phyloP scores from a whole-genome alignment of 1,140 invertebrate genomes.

The Aphis craccivora region DNA sequence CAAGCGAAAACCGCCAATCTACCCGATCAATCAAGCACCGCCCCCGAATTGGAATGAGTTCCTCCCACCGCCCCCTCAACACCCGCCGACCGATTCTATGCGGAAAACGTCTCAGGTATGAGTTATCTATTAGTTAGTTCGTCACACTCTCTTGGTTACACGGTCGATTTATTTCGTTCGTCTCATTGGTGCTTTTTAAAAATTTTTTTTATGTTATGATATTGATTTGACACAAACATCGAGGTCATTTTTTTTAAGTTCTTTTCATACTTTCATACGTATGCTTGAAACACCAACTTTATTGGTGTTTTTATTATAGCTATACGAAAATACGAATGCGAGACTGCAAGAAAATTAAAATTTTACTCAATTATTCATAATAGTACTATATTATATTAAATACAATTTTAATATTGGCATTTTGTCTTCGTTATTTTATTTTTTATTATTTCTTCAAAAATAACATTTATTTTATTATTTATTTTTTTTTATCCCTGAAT shows the following conservation, averaged over 20 bases:
- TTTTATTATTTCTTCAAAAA: neutral
- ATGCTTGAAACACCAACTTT: neutral
- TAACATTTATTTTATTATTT: no score
- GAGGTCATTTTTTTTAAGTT: neutral
- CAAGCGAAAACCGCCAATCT: slow-evolving; percentile 51
- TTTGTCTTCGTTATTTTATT: neutral
- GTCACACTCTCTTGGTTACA: neutral
- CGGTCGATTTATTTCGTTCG: neutral
- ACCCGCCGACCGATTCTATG: slow-evolving; percentile 72
- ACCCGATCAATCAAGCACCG: slow-evolving; percentile 51
- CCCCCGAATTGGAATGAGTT: slow-evolving; percentile 80
- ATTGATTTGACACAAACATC: neutral
- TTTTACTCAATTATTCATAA: neutral
- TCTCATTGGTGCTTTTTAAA: neutral
- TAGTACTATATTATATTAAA: neutral
- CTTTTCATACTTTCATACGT: neutral
- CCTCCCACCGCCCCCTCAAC: slow-evolving; percentile 80
- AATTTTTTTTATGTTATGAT: neutral
- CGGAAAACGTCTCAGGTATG: slow-evolving; percentile 33
- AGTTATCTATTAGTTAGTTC: neutral
- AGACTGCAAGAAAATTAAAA: neutral
- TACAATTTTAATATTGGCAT: neutral
- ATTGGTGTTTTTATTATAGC: neutral
- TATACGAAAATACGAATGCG: neutral
- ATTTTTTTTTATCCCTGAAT: neutral